A percentile compares a stretch with the other conserved stretches of the same genome.
phyloP scores from a whole-genome alignment of 2,888 invertebrate genomes.

The Cotesia congregata region DNA sequence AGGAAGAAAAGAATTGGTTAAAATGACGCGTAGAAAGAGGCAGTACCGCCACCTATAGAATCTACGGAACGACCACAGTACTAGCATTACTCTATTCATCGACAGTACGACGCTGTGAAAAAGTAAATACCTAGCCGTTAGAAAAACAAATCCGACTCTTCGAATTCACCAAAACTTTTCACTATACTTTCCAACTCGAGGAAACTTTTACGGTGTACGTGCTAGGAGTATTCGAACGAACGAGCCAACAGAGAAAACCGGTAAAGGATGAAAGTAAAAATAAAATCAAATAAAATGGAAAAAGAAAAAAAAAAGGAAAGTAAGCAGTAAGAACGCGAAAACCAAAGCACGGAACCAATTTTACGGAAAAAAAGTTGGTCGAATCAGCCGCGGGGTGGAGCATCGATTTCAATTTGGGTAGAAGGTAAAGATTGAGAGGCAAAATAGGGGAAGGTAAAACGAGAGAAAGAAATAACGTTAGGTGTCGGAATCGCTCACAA shows the following conservation, averaged over 20 bases:
- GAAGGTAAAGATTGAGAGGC: slow-evolving; percentile 37
- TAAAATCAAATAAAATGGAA: slow-evolving; percentile 13
- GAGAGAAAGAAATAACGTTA: slow-evolving; percentile 30
- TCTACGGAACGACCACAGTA: slow-evolving; percentile 35
- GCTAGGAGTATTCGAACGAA: slow-evolving; percentile 41
- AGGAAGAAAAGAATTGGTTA: slow-evolving; percentile 34
- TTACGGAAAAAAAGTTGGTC: slow-evolving; percentile 51
- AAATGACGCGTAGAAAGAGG: slow-evolving; percentile 18
- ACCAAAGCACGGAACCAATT: slow-evolving; percentile 54
- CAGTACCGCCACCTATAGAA: slow-evolving; percentile 37
- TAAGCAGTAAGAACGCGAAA: slow-evolving; percentile 44
- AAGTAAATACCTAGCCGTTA: slow-evolving; percentile 59
- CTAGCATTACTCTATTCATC: slow-evolving; percentile 54
- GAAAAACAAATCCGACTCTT: slow-evolving; percentile 64
- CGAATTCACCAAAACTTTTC: slow-evolving; percentile 60
- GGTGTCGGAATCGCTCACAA: slow-evolving; percentile 37
- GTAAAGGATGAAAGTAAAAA: slow-evolving; percentile 21
- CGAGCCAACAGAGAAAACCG: slow-evolving; percentile 24
- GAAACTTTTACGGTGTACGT: slow-evolving; percentile 46
- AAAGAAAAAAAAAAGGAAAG: slow-evolving; percentile 33
- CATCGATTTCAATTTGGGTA: slow-evolving; percentile 53
- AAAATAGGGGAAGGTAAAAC: neutral
- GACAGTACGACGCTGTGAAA: slow-evolving; percentile 56
- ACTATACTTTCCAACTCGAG: slow-evolving; percentile 40
- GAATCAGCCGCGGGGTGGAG: slow-evolving; percentile 45